Conservation (phyloP, 1,140 invertebrate species). For the Brachionus asplanchnoidis region DNA sequence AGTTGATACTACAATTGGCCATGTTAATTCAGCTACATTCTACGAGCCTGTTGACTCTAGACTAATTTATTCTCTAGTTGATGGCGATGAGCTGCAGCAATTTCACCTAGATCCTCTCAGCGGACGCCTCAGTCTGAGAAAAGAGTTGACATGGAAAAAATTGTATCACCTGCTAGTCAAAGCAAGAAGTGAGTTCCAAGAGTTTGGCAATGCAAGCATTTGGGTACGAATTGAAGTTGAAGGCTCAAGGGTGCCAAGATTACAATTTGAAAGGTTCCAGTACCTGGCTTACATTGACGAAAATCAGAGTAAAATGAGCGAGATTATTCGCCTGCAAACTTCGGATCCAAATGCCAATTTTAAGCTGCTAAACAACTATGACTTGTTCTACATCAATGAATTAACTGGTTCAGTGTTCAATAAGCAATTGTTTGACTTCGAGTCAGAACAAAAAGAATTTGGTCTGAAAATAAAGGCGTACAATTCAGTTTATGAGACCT, state of each 20-base stretch:
- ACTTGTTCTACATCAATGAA: slow-evolving; percentile 29
- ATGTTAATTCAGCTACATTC: background rate
- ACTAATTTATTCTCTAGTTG: background rate
- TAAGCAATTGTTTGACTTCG: slow-evolving; percentile 19
- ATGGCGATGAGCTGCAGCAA: background rate
- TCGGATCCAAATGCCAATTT: background rate
- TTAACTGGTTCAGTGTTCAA: background rate
- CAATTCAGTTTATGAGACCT: background rate
- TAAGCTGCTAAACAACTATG: slow-evolving; percentile 20
- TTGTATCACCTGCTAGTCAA: background rate
- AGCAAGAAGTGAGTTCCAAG: background rate
- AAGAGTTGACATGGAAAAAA: background rate
- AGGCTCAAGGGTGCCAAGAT: background rate
- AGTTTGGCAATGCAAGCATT: background rate
- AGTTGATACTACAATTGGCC: background rate
- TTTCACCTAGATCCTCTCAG: slow-evolving; percentile 3
- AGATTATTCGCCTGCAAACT: background rate
- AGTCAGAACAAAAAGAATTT: background rate
- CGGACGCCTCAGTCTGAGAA: background rate
- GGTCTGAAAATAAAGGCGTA: slow-evolving; percentile 19
- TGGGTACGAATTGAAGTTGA: background rate
- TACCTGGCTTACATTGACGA: background rate
- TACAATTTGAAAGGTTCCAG: background rate
- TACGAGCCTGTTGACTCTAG: background rate
- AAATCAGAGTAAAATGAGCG: slow-evolving; percentile 32